A percentile compares a stretch with the other conserved stretches of the same genome.
Conservation (phyloP, 2,888 invertebrate species). For the Harpagoxenus sublaevis region DNA sequence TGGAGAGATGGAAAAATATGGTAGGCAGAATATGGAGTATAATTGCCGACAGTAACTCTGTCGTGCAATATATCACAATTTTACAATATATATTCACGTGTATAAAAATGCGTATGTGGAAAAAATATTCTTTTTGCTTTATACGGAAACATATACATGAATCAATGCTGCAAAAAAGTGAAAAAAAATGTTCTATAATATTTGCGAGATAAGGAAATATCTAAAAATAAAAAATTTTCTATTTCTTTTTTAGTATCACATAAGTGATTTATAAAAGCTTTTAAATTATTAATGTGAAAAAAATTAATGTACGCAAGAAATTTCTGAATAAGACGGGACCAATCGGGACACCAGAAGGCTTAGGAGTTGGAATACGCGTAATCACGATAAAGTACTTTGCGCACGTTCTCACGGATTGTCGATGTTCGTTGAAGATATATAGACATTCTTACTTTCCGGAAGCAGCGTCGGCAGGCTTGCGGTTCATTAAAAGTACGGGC, state of each 20-base stretch:
- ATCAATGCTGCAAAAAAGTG: not conserved
- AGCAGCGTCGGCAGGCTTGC: conserved; percentile 14
- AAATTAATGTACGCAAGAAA: not conserved
- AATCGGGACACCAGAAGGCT: too few relatives aligned
- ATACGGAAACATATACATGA: not conserved
- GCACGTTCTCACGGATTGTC: conserved; percentile 8
- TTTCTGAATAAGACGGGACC: not conserved
- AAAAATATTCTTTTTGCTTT: not conserved
- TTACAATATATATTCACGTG: not conserved
- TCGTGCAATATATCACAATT: not conserved
- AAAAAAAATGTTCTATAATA: not conserved
- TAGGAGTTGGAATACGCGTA: not conserved
- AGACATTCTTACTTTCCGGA: conserved; percentile 23
- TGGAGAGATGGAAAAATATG: conserved; percentile 40
- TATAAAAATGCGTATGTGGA: not conserved
- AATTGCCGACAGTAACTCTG: conserved; percentile 20
- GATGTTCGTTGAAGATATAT: conserved; percentile 23
- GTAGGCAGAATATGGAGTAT: not conserved
- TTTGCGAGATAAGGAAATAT: not conserved
- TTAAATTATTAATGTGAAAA: not conserved
- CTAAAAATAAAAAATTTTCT: not conserved
- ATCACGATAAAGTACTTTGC: conserved; percentile 5
- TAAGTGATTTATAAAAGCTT: not conserved
- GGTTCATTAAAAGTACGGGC: conserved; percentile 45
- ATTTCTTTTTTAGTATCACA: not conserved